phyloP scores from a whole-genome alignment of 2,113 vertebrate genomes.

The Echinops telfairi region DNA sequence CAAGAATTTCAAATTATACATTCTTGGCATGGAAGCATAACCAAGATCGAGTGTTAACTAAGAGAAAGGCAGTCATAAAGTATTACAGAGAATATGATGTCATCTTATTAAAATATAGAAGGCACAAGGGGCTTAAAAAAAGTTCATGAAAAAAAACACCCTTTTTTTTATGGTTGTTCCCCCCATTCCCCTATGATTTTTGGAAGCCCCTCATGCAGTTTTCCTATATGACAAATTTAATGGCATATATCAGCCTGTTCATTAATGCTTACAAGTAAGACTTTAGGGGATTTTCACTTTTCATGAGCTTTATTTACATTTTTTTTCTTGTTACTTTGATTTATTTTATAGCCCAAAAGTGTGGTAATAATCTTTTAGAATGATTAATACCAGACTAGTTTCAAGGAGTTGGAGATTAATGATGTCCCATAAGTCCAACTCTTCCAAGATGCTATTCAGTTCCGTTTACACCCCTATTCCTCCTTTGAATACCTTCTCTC shows the following conservation, averaged over 20 bases:
- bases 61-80: not conserved
- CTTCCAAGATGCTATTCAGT: too few relatives aligned
- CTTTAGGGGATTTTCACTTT: not conserved
- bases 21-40: not conserved
- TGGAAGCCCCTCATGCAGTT: too few relatives aligned
- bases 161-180: not conserved
- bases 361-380: too few relatives aligned
- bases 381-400: too few relatives aligned
- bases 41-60: constrained; percentile 15
- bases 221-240: too few relatives aligned
- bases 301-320: not conserved
- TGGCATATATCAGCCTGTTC: not conserved
- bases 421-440: too few relatives aligned
- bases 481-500: too few relatives aligned
- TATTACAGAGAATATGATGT: not conserved
- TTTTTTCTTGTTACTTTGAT: not conserved
- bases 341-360: too few relatives aligned
- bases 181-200: too few relatives aligned
- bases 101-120: not conserved
- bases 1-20: constrained; percentile 15
- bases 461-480: too few relatives aligned
- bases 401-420: too few relatives aligned
- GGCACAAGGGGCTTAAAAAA: not conserved
- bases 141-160: too few relatives aligned
- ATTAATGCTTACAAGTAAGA: not conserved